Evolutionary conservation across 2,888 invertebrate genomes (phyloP), one percentile per base, ranked within the genome.

Genomic region (Minunthozetes semirufus): DNA sequence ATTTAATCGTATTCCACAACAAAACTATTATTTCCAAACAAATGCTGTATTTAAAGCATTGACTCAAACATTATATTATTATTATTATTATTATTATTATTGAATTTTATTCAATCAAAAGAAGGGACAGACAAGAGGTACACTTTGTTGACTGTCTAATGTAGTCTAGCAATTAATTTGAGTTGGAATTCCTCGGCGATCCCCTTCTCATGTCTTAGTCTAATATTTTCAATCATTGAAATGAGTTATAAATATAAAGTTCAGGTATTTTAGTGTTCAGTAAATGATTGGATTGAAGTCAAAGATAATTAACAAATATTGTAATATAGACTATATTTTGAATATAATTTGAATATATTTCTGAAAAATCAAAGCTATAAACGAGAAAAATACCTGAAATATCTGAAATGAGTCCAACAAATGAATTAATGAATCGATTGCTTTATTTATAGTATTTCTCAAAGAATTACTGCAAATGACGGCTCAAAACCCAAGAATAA

Each of bases 341-440:
- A 19, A 56, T 56, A 25, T 22, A 56, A 22, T 22, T 42, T 42
- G 42, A 42, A 42, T 42, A 42, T 42, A 42, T 42, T 42, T 42
- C 1, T 13, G 9, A 13, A 42, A 42, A 42, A 42, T 42, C 42
- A 42, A 42, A 42, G 5, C 42, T 22, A 17, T 11, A 29, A 59
- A 50, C n/a, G n/a, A 50, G 19, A 50, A n/a, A n/a, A 17, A 50
- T 50, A 50, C 19, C 1, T 50, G 50, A 50, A 48, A 13, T 42
- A n/a, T 50, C n/a, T 5, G 29, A 63, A 63, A 70, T 70, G 70
- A 70, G 70, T 42, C 46, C 61, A 61, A 61, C 70, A 70, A 70
- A 46, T 48, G 70, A 70, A 48, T 70, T 70, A 70, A 48, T 42
- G 38, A 66, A 9, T 70, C 70, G 46, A 48, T 70, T 25, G 19